Conservation (phyloP, 2,888 invertebrate genomes). For the Pandemis corylana region DNA sequence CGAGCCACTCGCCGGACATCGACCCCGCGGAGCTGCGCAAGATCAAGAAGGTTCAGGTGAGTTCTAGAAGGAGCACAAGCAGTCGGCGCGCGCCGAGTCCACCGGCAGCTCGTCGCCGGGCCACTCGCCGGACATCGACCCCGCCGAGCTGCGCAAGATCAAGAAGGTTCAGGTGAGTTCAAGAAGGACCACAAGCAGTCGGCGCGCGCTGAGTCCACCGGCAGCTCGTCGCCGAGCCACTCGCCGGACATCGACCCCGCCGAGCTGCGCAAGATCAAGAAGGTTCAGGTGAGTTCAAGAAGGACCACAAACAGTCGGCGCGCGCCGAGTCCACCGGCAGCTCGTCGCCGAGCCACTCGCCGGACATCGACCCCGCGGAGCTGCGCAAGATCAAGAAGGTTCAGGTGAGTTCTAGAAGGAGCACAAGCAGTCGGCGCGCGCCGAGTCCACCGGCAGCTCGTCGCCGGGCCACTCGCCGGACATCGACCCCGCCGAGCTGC, state of each 20-base stretch:
- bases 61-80: conserved; percentile 91
- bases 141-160: conserved; percentile 92
- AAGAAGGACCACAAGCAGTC: conserved; percentile 91
- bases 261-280: conserved; percentile 95
- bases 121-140: conserved; percentile 78
- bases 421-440: conserved; percentile 85
- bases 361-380: no score
- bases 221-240: conserved; percentile 74
- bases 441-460: conserved; percentile 69
- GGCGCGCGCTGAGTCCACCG: conserved; percentile 67
- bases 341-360: no score
- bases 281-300: conserved; percentile 86
- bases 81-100: conserved; percentile 74
- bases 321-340: no score
- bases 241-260: conserved; percentile 78
- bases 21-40: no score
- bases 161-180: conserved; percentile 89
- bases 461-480: conserved; percentile 78
- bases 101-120: conserved; percentile 72
- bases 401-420: conserved; percentile 93
- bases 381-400: no score
- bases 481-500: conserved; percentile 87
- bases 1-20: no score
- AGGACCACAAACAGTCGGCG: no score
- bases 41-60: no score